Percentiles rank a stretch among this genome's conserved stretches.
Evolutionary conservation across 2,113 vertebrate genomes (phyloP).

Genomic region (Pogona vitticeps): DNA sequence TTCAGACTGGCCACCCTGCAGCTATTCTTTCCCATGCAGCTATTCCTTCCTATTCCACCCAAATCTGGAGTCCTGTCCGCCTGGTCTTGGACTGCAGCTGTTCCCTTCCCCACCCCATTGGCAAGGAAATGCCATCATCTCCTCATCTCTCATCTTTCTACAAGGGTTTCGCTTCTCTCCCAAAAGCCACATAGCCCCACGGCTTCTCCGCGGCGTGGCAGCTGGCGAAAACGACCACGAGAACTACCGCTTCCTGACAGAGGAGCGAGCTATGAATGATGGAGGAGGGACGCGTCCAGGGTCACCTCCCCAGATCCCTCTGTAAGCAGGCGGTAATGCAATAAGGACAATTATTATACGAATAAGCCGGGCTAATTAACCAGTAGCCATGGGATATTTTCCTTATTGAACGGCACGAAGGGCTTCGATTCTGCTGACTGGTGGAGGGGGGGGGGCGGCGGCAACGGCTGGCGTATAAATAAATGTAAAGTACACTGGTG

Average conservation of each 20-base stretch:
- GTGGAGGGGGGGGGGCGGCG: conserved; percentile 39
- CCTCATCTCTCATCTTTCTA: not conserved
- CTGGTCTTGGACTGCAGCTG: no score
- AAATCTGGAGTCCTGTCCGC: not conserved
- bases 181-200: no score
- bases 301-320: not conserved
- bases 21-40: not conserved
- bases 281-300: not conserved
- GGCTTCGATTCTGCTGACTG: conserved; percentile 66
- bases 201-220: not conserved
- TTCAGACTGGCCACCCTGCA: no score
- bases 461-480: conserved; percentile 52
- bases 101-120: not conserved
- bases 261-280: not conserved
- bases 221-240: not conserved
- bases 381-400: conserved; percentile 6
- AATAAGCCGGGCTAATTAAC: not conserved
- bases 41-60: not conserved
- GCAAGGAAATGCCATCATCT: not conserved
- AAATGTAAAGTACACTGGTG: conserved; percentile 62
- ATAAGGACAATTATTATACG: accelerated
- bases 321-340: not conserved
- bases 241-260: accelerated
- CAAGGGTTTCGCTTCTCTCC: not conserved
- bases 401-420: not conserved